Conservation (phyloP, 2,113 vertebrate genomes). For the Pseudolaguvia tuberculata region DNA sequence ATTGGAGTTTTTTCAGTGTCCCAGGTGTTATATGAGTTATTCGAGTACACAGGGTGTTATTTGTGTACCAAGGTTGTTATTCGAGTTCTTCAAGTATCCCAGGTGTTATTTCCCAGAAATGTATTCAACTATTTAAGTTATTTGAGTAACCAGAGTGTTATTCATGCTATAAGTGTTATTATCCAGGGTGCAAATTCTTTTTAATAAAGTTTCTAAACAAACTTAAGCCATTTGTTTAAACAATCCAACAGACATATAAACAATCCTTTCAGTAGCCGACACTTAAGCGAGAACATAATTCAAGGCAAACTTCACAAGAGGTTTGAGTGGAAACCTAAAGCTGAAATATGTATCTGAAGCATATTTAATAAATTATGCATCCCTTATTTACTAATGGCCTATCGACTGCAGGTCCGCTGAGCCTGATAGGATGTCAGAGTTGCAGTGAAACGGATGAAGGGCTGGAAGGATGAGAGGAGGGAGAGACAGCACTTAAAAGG, state of each 20-base stretch:
- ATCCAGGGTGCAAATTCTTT: too few relatives aligned
- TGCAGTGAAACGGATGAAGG: conserved; percentile 46
- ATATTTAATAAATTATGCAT: conserved; percentile 92
- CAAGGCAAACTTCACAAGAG: conserved; percentile 76
- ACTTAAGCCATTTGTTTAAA: too few relatives aligned
- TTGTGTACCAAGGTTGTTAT: too few relatives aligned
- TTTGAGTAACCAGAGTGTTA: conserved; percentile 32
- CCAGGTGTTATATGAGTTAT: too few relatives aligned
- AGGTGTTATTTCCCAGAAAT: too few relatives aligned
- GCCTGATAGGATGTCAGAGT: conserved; percentile 78
- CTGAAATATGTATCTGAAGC: conserved; percentile 84
- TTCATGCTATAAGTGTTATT: too few relatives aligned
- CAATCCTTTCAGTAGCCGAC: conserved; percentile 68
- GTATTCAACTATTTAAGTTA: background rate
- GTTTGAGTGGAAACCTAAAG: conserved; percentile 73
- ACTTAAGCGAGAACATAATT: conserved; percentile 76
- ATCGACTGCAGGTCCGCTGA: conserved; percentile 78
- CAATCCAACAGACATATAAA: background rate
- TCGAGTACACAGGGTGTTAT: too few relatives aligned
- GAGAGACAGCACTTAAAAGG: conserved; percentile 51
- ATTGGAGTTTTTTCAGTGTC: too few relatives aligned
- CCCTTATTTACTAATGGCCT: conserved; percentile 89
- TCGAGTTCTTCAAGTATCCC: too few relatives aligned
- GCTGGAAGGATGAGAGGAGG: conserved; percentile 39
- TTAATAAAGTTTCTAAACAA: too few relatives aligned